These are phyloP conservation scores for Cromileptes altivelis DNA, from an alignment of 2,113 vertebrate genomes.

Conservation along the genomic window DNA sequence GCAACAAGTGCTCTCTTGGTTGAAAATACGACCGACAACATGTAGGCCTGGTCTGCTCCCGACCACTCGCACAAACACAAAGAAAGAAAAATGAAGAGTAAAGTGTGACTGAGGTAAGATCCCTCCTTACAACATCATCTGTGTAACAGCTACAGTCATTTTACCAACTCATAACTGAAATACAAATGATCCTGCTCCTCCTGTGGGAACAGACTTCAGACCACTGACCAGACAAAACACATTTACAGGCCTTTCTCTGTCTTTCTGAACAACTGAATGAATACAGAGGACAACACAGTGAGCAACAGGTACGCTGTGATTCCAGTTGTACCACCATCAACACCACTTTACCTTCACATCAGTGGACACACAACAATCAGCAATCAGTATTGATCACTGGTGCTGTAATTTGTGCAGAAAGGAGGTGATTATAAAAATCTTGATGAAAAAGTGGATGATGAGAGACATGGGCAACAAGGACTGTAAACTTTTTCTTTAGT, in stretches of 20 bases:
- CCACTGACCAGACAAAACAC: neutral
- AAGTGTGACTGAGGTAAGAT: neutral
- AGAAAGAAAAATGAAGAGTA: neutral
- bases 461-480: neutral
- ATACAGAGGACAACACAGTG: neutral
- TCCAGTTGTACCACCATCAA: no score
- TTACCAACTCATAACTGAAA: neutral
- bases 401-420: neutral
- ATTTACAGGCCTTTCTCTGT: neutral
- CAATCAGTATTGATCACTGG: neutral
- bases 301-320: neutral
- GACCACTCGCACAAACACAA: neutral
- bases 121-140: neutral
- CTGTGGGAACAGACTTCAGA: no score
- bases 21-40: neutral
- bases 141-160: neutral
- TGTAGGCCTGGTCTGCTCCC: neutral
- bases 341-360: neutral
- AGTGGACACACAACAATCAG: neutral
- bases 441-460: neutral
- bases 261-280: neutral
- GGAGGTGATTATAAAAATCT: neutral
- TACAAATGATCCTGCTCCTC: neutral
- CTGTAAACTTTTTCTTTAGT: no score
- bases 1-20: conserved; percentile 11